Base-by-base conservation (phyloP, 2,113 vertebrate species). In the Megalops atlanticus region DNA sequence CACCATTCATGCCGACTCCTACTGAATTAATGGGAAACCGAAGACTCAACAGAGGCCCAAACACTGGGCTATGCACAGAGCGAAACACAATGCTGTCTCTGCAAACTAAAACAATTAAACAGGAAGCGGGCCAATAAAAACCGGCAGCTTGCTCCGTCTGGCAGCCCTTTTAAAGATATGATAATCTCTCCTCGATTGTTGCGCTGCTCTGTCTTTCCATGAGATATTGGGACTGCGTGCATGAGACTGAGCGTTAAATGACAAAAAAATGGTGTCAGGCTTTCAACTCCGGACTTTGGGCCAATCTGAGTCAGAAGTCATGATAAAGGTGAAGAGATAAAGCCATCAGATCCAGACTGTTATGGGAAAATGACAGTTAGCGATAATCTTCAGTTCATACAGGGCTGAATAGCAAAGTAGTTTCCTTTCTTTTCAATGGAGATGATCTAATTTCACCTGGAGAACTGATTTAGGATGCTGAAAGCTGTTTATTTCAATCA, bases 291-390 rank as follows among this genome's bases (percentile, higher is more conserved):
- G 3, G 12, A 6, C 21, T 6, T 41, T n/a, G 21, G 40, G 33
- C 27, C 21, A 18, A 38, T 27, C 49, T 58, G 47, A 11, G 4
- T 74, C 35, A 24, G 38, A 73, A 14, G 5, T 18, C 36, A 73
- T 35, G 70, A 18, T 39, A 31, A 73, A 39, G 38, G 24, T 54
- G 21, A 78, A 70, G 75, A 73, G 69, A 14, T 72, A 74, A 76
- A 31, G 33, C 73, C 39, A 77, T 47, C 77, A 54, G 45, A n/a
- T 84, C 39, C 41, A 33, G 64, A 82, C 49, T 72, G 64, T 77
- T 39, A 73, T 43, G 84, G 83, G 82, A 83, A 87, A 68, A 85
- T 73, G 54, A 89, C 69, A 77, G 70, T 71, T 38, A 81, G 38
- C 18, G 6, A 49, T 78, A 76, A 79, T 83, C 69, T 43, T 81